These are phyloP conservation scores for Rhingia campestris DNA, from an alignment of 2,888 invertebrate species.

Conservation along the genomic window DNA sequence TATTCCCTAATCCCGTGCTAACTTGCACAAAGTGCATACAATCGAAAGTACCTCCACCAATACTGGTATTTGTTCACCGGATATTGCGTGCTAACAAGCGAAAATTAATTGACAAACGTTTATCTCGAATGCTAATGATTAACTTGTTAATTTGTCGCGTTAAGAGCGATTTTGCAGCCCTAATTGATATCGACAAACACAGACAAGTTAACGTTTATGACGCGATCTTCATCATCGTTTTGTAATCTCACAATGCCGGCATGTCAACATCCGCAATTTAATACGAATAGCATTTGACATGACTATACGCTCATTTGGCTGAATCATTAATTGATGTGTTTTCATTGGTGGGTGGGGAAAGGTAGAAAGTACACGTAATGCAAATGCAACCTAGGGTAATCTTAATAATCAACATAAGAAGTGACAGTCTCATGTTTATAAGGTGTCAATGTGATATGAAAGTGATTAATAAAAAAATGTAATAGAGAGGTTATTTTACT, in stretches of 20 bases:
- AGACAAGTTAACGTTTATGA: slow-evolving; percentile 22
- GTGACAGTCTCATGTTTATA: too few relatives aligned
- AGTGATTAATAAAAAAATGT: background rate
- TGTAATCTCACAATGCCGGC: background rate
- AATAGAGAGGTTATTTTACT: background rate
- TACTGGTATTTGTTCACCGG: slow-evolving; percentile 10
- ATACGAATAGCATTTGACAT: background rate
- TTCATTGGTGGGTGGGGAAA: too few relatives aligned
- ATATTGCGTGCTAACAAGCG: slow-evolving; percentile 21
- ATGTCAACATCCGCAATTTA: background rate
- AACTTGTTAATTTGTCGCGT: slow-evolving; percentile 22
- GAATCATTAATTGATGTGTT: background rate
- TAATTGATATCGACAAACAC: slow-evolving; percentile 13
- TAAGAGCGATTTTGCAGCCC: slow-evolving; percentile 6
- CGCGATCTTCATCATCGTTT: background rate
- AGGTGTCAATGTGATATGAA: too few relatives aligned
- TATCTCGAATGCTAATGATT: slow-evolving; percentile 11
- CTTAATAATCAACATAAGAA: too few relatives aligned
- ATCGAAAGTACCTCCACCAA: background rate
- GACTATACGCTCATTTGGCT: background rate
- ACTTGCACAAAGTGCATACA: background rate
- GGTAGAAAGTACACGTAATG: too few relatives aligned
- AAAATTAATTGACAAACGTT: slow-evolving; percentile 36
- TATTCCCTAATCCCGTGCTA: too few relatives aligned
- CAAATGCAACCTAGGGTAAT: too few relatives aligned